Evolutionary conservation across 2,797 vertebrate genomes (phyloP).

Genomic region (Emydoidea blandingii): DNA sequence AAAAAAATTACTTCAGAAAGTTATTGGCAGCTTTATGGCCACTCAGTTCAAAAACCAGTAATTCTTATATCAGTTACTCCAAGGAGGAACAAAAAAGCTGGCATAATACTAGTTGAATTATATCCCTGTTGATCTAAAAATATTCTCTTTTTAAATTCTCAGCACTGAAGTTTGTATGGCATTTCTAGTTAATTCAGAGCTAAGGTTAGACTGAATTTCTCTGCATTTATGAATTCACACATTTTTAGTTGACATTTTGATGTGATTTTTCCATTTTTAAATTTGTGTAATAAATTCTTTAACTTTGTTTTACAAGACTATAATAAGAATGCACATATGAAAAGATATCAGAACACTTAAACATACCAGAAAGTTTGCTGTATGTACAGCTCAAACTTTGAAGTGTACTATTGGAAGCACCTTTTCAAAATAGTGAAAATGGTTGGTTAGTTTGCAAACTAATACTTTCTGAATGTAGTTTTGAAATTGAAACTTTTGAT

Average conservation of each 20-base stretch:
- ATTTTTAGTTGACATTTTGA: neutral
- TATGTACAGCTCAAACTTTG: neutral
- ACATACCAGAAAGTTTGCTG: neutral
- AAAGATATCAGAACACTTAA: neutral
- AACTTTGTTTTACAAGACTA: neutral
- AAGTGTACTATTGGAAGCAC: neutral
- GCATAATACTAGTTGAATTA: neutral
- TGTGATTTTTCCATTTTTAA: neutral
- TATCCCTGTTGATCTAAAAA: neutral
- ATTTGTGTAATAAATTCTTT: neutral
- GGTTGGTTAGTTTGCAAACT: fast-evolving
- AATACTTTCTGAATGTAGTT: neutral
- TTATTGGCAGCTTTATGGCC: neutral
- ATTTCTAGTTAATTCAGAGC: neutral
- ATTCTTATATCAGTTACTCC: neutral
- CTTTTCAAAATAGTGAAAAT: neutral
- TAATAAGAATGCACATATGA: neutral
- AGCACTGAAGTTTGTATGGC: neutral
- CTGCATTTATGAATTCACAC: neutral
- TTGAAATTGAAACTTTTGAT: neutral
- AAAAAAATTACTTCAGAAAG: neutral
- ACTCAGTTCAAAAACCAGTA: neutral
- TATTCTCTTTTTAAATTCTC: neutral
- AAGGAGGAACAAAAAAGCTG: neutral
- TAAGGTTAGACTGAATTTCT: neutral